phyloP scores from a whole-genome alignment of 2,797 vertebrate genomes.

The Oreochromis mossambicus region DNA sequence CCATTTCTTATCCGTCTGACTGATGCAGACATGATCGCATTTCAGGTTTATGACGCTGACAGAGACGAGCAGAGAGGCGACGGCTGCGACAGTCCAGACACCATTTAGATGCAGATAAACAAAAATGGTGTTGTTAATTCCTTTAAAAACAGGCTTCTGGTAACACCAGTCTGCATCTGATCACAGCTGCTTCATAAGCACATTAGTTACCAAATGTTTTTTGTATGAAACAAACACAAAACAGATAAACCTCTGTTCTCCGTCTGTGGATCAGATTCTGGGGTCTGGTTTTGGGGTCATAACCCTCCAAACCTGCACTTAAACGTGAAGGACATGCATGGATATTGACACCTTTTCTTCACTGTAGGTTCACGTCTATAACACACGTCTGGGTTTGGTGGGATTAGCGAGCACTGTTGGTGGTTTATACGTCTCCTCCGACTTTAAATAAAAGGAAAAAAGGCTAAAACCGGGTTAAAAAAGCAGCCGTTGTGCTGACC shows the following conservation, averaged over 20 bases:
- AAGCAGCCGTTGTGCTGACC: background rate
- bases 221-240: background rate
- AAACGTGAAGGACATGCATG: background rate
- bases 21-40: background rate
- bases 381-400: background rate
- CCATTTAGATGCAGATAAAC: background rate
- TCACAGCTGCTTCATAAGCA: background rate
- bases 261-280: rapidly evolving
- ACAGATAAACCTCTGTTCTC: background rate
- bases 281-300: background rate
- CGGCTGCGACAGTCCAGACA: background rate
- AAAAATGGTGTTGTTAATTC: background rate
- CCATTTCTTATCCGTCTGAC: background rate
- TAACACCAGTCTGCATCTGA: background rate
- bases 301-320: background rate
- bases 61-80: background rate
- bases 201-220: background rate
- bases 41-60: background rate
- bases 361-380: background rate
- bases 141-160: background rate
- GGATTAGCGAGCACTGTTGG: background rate
- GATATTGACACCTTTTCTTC: background rate
- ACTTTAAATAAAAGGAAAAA: background rate
- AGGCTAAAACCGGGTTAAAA: rapidly evolving
- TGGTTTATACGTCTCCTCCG: background rate